Conservation (phyloP, 2,888 invertebrate genomes). For the Microctonus brassicae region DNA sequence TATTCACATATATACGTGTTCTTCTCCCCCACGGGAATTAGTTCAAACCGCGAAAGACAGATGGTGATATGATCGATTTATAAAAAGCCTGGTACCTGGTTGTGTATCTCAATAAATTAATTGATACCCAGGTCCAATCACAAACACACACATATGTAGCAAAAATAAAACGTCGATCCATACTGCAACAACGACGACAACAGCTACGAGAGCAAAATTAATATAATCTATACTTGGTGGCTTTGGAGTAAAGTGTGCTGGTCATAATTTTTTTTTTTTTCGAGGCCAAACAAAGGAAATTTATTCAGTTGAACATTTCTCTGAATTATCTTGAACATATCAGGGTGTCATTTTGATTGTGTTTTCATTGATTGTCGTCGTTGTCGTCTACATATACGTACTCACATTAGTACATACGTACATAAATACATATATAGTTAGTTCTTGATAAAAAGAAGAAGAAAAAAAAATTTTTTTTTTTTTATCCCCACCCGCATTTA, state of each 20-base stretch:
- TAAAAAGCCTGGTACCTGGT: too few species aligned
- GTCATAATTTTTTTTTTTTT: background rate
- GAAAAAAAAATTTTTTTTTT: too few species aligned
- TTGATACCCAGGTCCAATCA: background rate
- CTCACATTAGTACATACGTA: background rate
- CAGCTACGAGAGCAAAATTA: too few species aligned
- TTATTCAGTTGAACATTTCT: conserved; percentile 17
- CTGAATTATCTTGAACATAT: conserved; percentile 13
- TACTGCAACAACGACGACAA: conserved; percentile 5
- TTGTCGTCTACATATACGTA: too few species aligned
- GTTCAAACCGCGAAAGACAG: too few species aligned
- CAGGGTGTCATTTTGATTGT: conserved; percentile 20
- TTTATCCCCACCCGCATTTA: conserved; percentile 40
- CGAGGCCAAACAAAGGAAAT: conserved; percentile 9
- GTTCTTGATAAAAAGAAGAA: too few species aligned
- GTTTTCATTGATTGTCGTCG: conserved; percentile 9
- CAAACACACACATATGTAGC: background rate
- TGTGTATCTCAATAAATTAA: background rate
- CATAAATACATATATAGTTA: too few species aligned
- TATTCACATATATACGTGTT: too few species aligned
- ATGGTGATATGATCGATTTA: too few species aligned
- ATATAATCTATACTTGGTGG: too few species aligned
- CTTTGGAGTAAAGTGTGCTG: background rate
- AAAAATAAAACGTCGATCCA: conserved; percentile 26
- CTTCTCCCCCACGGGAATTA: too few species aligned